Base-by-base conservation (phyloP, 2,888 invertebrate genomes). In the Eristalis intricaria region DNA sequence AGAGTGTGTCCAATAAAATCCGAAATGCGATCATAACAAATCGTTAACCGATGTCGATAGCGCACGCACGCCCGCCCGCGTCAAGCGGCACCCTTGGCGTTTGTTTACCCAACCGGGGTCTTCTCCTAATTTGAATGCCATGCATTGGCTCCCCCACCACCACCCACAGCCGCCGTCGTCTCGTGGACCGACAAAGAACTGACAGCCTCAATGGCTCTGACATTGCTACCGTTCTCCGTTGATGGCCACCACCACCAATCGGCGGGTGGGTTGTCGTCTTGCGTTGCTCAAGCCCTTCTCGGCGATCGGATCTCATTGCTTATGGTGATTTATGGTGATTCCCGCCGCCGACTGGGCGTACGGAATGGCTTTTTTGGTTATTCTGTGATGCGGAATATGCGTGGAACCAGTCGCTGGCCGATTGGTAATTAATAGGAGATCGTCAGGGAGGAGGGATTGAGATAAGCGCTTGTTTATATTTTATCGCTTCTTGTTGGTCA, bases 11-110 rank as follows among this genome's bases (percentile, higher is more conserved):
- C 23, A 22, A 64, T 23, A 43, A 61, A 71, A 60, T 35, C 4
- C 23, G 13, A 43, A 74, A 74, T 50, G 50, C 23, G 64, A 74
- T 74, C 64, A 64, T 19, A 65, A 65, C 56, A 74, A 35, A 74
- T 64, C 74, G 56, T 74, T 74, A 74, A 73, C 19, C 43, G n/a
- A 50, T 29, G 29, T 19, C 43, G n/a, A 50, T 50, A 50, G 43
- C 43, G 43, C 43, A 43, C 50, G 50, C n/a, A 26, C 26, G 26
- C 50, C 19, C 50, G 50, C 50, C 50, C 50, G 50, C 50, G 8
- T 50, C 43, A 50, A n/a, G 43, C 43, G 43, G 43, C 19, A 19
- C 50, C 50, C 4, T 0, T n/a, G 15, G 19, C 19, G 19, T 50
- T 50, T 50, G 50, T 19, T 50, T 50, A 50, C 50, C 50, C 50